phyloP scores from a whole-genome alignment of 2,797 vertebrate species.

The Galagoides demidoff region DNA sequence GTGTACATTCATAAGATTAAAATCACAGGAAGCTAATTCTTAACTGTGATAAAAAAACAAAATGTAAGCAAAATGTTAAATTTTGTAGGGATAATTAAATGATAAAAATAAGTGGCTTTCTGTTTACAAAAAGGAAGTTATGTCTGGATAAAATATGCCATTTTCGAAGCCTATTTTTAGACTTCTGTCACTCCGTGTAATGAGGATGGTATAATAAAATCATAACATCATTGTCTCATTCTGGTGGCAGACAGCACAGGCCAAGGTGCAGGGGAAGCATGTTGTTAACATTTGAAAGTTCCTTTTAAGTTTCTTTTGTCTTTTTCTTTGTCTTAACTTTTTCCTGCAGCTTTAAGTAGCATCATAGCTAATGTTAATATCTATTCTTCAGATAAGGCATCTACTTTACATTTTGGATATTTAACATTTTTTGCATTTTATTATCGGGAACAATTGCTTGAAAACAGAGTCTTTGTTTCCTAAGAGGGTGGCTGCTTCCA shows the following conservation, averaged over 20 bases:
- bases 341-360: conserved; percentile 20
- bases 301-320: background rate
- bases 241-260: background rate
- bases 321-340: conserved; percentile 26
- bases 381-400: conserved; percentile 6
- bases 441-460: conserved; percentile 53
- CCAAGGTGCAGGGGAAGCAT: background rate
- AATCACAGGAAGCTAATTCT: conserved; percentile 18
- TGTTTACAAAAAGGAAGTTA: background rate
- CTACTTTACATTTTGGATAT: conserved; percentile 51
- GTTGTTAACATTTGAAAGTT: conserved; percentile 5
- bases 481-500: conserved; percentile 52
- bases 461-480: conserved; percentile 30
- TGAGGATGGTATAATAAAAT: background rate
- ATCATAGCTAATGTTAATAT: background rate
- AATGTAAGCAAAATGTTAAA: conserved; percentile 57
- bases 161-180: conserved; percentile 53
- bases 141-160: background rate
- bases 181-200: background rate
- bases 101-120: conserved; percentile 32
- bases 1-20: background rate
- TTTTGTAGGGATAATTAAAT: conserved; percentile 17
- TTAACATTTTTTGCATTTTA: conserved; percentile 58
- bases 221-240: background rate
- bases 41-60: conserved; percentile 59